Evolutionary conservation across 2,797 vertebrate genomes (phyloP), one percentile per base, ranked within the genome.

Genomic region (Tenualosa thibaudeaui): DNA sequence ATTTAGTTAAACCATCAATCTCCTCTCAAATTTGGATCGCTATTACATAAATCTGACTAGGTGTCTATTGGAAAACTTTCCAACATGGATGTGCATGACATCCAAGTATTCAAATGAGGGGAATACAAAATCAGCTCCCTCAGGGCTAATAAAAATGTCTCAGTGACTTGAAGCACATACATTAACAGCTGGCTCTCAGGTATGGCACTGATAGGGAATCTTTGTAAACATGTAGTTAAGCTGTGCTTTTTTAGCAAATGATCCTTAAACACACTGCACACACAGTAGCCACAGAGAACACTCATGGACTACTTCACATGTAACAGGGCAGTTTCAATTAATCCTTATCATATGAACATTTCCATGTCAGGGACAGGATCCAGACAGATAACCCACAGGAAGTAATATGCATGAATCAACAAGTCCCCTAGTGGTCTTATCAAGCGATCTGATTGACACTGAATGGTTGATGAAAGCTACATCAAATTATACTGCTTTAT

Each of bases 301-400:
- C 78, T 81, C n/a, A 65, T 24, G 31, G 26, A 82, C 86, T 84
- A 86, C 82, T 68, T 82, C 85, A 84, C 83, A 87, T 81, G 81
- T 89, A 89, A 90, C 87, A 87, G 81, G 81, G 83, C 78, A 46
- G 46, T 82, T 87, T 81, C 78, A 82, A 84, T 87, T 68, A 89
- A 84, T 86, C 85, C 82, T 90, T 90, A 91, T 90, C 90, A 87
- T 90, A 81, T 86, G 85, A 84, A 88, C 85, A 90, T 91, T 90
- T 90, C 84, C 88, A 87, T 84, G 87, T 84, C 84, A 81, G 85
- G 86, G 85, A 87, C 86, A 84, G 83, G 62, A 85, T 82, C 78
- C 71, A 84, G 88, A 19, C 37, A 87, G 89, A 91, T 91, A 90
- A 89, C 83, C 49, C 22, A 31, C 81, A 84, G 81, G 81, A 87